Evolutionary conservation across 1,140 invertebrate genomes (phyloP).

Genomic region (Polypedilum vanderplanki): DNA sequence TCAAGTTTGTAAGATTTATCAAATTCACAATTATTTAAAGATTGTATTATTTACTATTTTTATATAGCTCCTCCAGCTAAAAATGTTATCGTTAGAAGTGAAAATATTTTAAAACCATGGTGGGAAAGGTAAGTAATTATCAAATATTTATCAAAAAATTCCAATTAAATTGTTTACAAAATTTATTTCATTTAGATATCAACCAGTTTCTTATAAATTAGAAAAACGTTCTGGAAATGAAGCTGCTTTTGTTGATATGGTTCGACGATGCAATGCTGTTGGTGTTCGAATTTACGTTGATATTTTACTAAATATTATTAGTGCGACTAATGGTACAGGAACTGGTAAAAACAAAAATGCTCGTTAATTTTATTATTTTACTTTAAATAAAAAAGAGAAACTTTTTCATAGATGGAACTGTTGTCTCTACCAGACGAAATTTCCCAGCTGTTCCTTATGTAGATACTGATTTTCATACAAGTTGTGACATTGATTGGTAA

Average conservation of each 20-base stretch:
- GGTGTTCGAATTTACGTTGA: conserved; percentile 73
- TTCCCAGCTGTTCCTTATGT: conserved; percentile 49
- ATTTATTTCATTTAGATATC: conserved; percentile 76
- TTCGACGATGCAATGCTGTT: conserved; percentile 60
- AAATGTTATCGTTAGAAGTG: not conserved
- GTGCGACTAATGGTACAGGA: conserved; percentile 46
- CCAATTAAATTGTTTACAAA: conserved; percentile 57
- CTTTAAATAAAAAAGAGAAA: conserved; percentile 50
- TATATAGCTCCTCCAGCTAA: conserved; percentile 56
- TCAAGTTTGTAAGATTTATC: conserved; percentile 47
- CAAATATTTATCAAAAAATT: too few relatives aligned
- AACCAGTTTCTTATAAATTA: conserved; percentile 77
- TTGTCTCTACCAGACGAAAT: conserved; percentile 39
- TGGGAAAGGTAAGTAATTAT: conserved; percentile 87
- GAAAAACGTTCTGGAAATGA: conserved; percentile 70
- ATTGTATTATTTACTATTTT: not conserved
- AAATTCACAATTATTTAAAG: too few relatives aligned
- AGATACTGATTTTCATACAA: conserved; percentile 45
- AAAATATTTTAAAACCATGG: conserved; percentile 48
- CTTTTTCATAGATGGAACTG: conserved; percentile 45
- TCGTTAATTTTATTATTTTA: conserved; percentile 54
- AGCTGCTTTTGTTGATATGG: conserved; percentile 66
- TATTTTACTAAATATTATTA: conserved; percentile 72
- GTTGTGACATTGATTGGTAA: conserved; percentile 52
- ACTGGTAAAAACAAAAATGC: conserved; percentile 43